Base-by-base conservation (phyloP, 2,797 vertebrate genomes). In the Anabacerthia variegaticeps region DNA sequence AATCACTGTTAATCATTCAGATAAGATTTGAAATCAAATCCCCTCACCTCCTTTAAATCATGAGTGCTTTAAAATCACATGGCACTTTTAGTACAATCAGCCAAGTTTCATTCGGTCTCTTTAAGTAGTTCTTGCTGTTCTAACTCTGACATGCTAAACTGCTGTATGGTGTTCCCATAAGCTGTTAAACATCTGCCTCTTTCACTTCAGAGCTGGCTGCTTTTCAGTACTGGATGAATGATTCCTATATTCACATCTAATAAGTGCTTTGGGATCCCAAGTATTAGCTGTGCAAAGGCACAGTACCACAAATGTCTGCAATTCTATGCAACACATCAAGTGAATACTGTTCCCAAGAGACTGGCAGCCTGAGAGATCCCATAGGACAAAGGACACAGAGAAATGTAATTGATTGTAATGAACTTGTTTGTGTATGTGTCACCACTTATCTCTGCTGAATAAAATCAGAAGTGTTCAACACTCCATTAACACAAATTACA, bases 401-500 rank as follows among this genome's bases (percentile, higher is more conserved):
- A 94, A 96, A 82, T 95, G 86, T 96, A 94, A 95, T 95, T 95
- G 90, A 93, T 91, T 93, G 77, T 93, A 96, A 95, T 96, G 94
- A 96, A 96, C 91, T 96, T 97, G 92, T 95, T 94, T 97, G 86
- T 94, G 56, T 93, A 72, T 91, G 67, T 96, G 96, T 96, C 92
- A 95, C 88, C 67, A 58, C 94, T 97, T 95, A 85, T 95, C 92
- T 95, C 88, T 84, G 4, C 90, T 95, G 96, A 95, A 95, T 95
- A 93, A 95, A 95, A 93, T 93, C 88, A 94, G 92, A 89, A 95
- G 85, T 89, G 93, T 92, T 96, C 94, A 96, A 93, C 94, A 95
- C 89, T 95, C 90, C 94, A 97, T 96, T 96, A 96, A 96, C 72
- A 85, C 88, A 95, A 95, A 96, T 96, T 96, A 86, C 51, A 95